Base-by-base conservation (phyloP, 2,797 vertebrate species). In the Tamandua tetradactyla region DNA sequence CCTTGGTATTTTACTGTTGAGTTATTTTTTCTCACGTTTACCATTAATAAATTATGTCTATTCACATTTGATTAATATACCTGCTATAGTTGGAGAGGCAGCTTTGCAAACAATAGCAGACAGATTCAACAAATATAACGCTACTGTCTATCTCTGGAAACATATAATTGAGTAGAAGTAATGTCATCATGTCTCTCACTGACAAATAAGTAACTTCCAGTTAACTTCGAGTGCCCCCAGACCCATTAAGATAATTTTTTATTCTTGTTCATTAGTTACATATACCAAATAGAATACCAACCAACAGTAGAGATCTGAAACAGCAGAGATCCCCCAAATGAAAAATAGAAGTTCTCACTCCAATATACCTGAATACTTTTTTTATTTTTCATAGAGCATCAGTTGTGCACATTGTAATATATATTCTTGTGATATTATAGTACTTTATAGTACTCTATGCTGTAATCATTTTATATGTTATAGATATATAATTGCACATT, bases 151-250 rank as follows among this genome's bases (percentile, higher is more conserved):
- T 1, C 32, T 86, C 10, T 3, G 82, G 92, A 87, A 96, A 96
- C 47, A 83, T 87, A 87, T 92, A 95, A 91, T 88, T 89, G 72
- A 81, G 75, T 66, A 94, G 91, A 97, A 91, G 94, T 94, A 89
- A 96, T 92, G 47, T 40, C 91, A 71, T 62, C 42, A 68, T 94
- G 88, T 96, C 94, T 97, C 40, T 42, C 87, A 59, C 32, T 96
- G 97, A 94, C 91, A 96, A 93, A 9, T 84, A 96, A 95, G 96
- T 94, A 89, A 7, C 61, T 44, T 94, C 95, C 61, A 90, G 89
- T 94, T 87, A 97, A 94, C 79, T 22, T 95, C 42, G 20, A 0
- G 0, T 96, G 49, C 40, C 93, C 91, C 72, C 83, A 14, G 0
- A 80, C 55, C 74, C 66, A 95, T 59, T 9, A 40, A 83, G 85